Evolutionary conservation across 2,797 vertebrate species (phyloP), one percentile per base, ranked within the genome.

Genomic region (Poeciliopsis infans): DNA sequence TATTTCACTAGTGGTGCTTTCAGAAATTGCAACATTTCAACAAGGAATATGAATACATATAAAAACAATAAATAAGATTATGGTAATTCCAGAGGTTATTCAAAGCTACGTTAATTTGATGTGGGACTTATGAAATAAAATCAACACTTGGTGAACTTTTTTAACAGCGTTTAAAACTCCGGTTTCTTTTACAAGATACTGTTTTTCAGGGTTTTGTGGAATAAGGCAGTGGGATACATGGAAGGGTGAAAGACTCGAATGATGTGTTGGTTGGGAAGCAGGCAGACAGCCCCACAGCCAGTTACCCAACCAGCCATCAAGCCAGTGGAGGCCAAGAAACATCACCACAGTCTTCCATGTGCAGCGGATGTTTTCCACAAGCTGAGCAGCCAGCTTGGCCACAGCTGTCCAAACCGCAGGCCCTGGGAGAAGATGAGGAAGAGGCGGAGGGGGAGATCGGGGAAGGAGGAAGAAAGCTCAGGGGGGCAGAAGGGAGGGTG

Each of bases 361-460:
- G 96, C 95, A 95, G 97, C 96, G 97, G 97, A 97, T 97, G 97
- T 97, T 97, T 97, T 97, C 96, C 86, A 95, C 95, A 96, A 96
- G 93, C 94, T 86, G 87, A 89, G 70, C 93, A 95, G 95, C 94
- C 97, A 97, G 97, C 97, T 97, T 96, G 96, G 95, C 96, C 96
- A 93, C 93, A 95, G 81, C 95, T 96, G 91, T 96, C 89, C 94
- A 96, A 96, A 96, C 96, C 89, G 39, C 87, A 87, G 95, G 94
- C 96, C 95, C 95, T 95, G 93, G 92, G 95, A 95, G 96, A 94
- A 95, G 93, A 90, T 84, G 80, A 90, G 86, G 89, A 87, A 85
- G 81, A 79, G 85, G 86, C 77, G 86, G 85, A 86, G 86, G 87
- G 66, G 92, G 91, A 93, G 89, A 93, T 80, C 69, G 75, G 74